Percentiles rank a stretch among this genome's conserved stretches.
Evolutionary conservation across 2,797 vertebrate genomes (phyloP).

Genomic region (Coranthus polyacanthus): DNA sequence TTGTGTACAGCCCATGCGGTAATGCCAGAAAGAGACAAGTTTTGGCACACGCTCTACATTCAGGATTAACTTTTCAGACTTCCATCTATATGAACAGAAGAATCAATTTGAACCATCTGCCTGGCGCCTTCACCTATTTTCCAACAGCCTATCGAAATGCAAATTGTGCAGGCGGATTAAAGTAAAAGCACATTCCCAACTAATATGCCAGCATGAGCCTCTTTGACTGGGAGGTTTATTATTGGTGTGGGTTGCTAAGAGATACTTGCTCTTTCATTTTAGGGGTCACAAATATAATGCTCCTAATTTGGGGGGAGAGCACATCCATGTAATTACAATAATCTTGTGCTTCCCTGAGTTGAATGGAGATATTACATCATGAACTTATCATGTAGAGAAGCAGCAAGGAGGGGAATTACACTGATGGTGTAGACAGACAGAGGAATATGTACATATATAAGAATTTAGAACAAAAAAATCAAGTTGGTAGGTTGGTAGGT

Average conservation of each 20-base stretch:
- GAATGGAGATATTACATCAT: constrained; percentile 61
- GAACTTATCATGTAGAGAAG: constrained; percentile 37
- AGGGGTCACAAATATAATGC: constrained; percentile 73
- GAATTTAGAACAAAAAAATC: constrained; percentile 28
- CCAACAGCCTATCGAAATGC: constrained; percentile 60
- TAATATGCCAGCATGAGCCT: constrained; percentile 44
- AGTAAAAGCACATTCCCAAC: constrained; percentile 55
- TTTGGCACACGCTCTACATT: constrained; percentile 52
- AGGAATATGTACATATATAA: constrained; percentile 27
- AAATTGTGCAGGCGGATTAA: constrained; percentile 64
- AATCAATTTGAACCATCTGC: constrained; percentile 74
- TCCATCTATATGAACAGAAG: constrained; percentile 56
- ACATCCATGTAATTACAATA: constrained; percentile 78
- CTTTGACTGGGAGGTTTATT: constrained; percentile 56
- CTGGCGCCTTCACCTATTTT: constrained; percentile 65
- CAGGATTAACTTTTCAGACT: constrained; percentile 59
- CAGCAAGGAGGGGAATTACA: constrained; percentile 19
- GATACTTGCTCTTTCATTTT: constrained; percentile 69
- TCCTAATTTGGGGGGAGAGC: constrained; percentile 70
- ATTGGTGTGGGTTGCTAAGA: constrained; percentile 69
- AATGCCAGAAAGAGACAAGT: constrained; percentile 47
- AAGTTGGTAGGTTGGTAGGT: constrained; percentile 33
- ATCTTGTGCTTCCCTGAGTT: constrained; percentile 60
- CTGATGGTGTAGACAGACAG: constrained; percentile 27
- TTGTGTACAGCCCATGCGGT: constrained; percentile 31